Evolutionary conservation across 2,797 vertebrate genomes (phyloP).

Genomic region (Poeciliopsis paucimaculata): DNA sequence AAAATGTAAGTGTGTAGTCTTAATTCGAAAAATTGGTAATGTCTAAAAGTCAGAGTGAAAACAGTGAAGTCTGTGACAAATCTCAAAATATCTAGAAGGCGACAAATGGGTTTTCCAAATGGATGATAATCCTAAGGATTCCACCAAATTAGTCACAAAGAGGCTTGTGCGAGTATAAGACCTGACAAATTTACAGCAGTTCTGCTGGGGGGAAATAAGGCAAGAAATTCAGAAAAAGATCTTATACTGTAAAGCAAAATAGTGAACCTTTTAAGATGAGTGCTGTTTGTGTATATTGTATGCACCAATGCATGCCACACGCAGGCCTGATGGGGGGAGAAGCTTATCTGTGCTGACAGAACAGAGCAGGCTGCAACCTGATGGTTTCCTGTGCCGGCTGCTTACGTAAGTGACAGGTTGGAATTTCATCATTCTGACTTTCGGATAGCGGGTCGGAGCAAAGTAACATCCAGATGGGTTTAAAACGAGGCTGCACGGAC

Average conservation of each 20-base stretch:
- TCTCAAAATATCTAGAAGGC: not conserved
- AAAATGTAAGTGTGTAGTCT: not conserved
- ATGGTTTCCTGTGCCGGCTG: conserved; percentile 19
- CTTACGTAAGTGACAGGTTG: conserved; percentile 69
- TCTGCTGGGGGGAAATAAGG: not conserved
- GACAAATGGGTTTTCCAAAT: not conserved
- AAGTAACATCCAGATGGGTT: conserved; percentile 39
- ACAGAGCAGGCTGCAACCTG: conserved; percentile 15
- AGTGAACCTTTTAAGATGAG: not conserved
- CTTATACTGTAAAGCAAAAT: not conserved
- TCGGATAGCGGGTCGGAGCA: conserved; percentile 25
- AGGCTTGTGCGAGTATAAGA: not conserved
- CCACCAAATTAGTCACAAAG: not conserved
- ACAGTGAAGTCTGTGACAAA: not conserved
- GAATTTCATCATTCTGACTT: conserved; percentile 53
- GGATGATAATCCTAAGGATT: not conserved
- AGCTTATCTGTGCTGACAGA: conserved; percentile 2
- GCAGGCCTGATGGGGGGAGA: not conserved
- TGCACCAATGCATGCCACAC: not conserved
- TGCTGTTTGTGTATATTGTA: not conserved
- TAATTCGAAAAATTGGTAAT: not conserved
- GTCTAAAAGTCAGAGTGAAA: not conserved
- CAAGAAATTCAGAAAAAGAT: not conserved
- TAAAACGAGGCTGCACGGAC: conserved; percentile 30
- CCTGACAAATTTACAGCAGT: not conserved